Percentiles rank a stretch among this genome's conserved stretches.
phyloP scores from a whole-genome alignment of 64 coral and sea anemone species.

The Actinia equina region DNA sequence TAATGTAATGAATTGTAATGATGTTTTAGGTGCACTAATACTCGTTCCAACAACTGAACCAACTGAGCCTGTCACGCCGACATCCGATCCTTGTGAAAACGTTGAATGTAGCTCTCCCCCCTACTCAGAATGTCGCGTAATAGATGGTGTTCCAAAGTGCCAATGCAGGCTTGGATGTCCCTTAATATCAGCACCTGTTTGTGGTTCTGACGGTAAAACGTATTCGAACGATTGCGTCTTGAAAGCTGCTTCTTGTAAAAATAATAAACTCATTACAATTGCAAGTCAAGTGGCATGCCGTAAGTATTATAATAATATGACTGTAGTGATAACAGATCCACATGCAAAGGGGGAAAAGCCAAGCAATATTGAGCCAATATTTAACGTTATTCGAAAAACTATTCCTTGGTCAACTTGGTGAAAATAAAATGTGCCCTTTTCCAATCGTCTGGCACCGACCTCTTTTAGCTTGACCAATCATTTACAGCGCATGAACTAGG shows the following conservation, averaged over 20 bases:
- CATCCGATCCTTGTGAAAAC: not conserved
- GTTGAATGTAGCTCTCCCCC: not conserved
- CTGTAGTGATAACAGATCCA: no score
- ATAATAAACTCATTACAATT: slow-evolving; percentile 22
- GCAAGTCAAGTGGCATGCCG: not conserved
- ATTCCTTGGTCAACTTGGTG: not conserved
- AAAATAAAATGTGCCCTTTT: no score
- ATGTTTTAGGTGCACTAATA: no score
- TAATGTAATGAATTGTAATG: no score
- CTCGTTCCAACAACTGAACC: not conserved
- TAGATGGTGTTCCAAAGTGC: not conserved
- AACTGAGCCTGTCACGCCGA: not conserved
- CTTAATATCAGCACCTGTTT: slow-evolving; percentile 9
- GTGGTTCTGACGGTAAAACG: slow-evolving; percentile 29
- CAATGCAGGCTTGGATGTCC: not conserved
- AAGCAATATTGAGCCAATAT: no score
- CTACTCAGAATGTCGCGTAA: not conserved
- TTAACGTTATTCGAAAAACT: no score
- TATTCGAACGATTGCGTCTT: slow-evolving; percentile 43
- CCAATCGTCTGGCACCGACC: no score
- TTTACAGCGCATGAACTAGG: no score
- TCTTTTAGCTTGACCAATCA: no score
- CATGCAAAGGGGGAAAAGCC: no score
- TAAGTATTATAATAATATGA: slow-evolving; percentile 10
- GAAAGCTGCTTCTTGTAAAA: slow-evolving; percentile 24